These are phyloP conservation scores for Papilio elwesi DNA, from an alignment of 2,888 invertebrate species.

Conservation along the genomic window DNA sequence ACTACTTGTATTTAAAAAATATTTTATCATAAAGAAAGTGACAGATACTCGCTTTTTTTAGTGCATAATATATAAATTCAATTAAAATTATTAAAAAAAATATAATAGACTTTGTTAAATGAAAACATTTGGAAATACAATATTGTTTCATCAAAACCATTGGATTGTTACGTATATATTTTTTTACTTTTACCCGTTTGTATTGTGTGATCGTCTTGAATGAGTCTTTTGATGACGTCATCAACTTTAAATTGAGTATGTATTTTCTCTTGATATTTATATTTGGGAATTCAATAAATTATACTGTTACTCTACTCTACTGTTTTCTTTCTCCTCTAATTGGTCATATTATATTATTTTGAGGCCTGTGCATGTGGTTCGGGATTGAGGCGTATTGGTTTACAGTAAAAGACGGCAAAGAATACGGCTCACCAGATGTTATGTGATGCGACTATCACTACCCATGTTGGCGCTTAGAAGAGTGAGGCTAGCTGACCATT, in stretches of 20 bases:
- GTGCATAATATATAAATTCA: too few species aligned
- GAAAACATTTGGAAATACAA: neutral
- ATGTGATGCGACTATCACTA: too few species aligned
- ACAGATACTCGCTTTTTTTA: too few species aligned
- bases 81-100: neutral
- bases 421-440: too few species aligned
- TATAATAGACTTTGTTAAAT: neutral
- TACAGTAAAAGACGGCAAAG: too few species aligned
- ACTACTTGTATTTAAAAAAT: too few species aligned
- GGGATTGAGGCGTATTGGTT: too few species aligned
- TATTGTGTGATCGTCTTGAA: constrained; percentile 31
- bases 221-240: constrained; percentile 52
- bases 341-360: neutral
- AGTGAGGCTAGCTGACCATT: too few species aligned
- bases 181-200: neutral
- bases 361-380: too few species aligned
- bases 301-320: constrained; percentile 74
- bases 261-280: constrained; percentile 79
- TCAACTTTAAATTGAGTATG: constrained; percentile 57
- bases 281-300: constrained; percentile 81
- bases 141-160: neutral
- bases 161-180: neutral
- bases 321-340: constrained; percentile 51
- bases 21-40: too few species aligned
- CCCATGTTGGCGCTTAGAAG: too few species aligned